phyloP scores from a whole-genome alignment of 2,113 vertebrate species.

The Takifugu bimaculatus region DNA sequence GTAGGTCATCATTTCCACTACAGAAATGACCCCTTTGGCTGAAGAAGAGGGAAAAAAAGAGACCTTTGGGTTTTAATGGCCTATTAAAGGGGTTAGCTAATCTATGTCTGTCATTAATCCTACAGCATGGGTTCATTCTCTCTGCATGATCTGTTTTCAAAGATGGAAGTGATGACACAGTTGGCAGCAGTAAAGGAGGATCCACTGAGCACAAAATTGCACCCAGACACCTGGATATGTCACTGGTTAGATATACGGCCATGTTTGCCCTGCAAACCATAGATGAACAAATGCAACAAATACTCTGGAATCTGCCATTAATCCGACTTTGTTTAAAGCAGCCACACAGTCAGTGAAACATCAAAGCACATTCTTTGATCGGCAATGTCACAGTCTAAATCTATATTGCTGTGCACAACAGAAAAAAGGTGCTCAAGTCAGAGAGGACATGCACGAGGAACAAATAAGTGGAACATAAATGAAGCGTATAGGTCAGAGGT shows the following conservation, averaged over 20 bases:
- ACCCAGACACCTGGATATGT: neutral
- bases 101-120: neutral
- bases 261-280: too few relatives aligned
- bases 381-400: neutral
- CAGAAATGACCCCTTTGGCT: neutral
- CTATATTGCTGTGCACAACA: neutral
- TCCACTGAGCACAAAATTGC: slow-evolving; percentile 44
- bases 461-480: neutral
- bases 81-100: too few relatives aligned
- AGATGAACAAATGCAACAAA: too few relatives aligned
- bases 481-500: too few relatives aligned
- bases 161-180: slow-evolving; percentile 61
- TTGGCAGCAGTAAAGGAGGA: slow-evolving; percentile 59
- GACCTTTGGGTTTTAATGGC: too few relatives aligned
- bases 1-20: slow-evolving; percentile 1
- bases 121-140: slow-evolving; percentile 26
- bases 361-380: too few relatives aligned
- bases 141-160: slow-evolving; percentile 28
- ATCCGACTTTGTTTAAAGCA: too few relatives aligned
- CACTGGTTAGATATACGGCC: neutral
- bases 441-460: neutral
- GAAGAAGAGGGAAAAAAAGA: too few relatives aligned
- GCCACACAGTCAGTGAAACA: too few relatives aligned
- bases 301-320: too few relatives aligned
- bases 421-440: neutral